Conservation (phyloP, 92 coral and sea anemone genomes). For the Montipora capitata region DNA sequence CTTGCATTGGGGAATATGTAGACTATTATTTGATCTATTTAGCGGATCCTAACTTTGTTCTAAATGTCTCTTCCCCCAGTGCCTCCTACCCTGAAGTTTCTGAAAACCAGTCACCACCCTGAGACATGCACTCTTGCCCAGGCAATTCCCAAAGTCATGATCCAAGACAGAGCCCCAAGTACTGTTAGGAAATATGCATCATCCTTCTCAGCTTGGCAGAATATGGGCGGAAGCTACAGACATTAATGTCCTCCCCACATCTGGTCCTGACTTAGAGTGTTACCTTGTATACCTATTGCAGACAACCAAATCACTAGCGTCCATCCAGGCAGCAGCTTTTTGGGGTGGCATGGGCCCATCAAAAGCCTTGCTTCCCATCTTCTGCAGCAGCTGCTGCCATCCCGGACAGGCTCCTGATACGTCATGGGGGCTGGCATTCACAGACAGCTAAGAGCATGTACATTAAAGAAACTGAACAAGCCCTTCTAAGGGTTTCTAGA, state of each 20-base stretch:
- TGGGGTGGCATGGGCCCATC: not conserved
- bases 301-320: conserved; percentile 30
- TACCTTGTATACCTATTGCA: conserved; percentile 13
- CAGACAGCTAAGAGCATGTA: conserved; percentile 46
- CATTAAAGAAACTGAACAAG: conserved; percentile 29
- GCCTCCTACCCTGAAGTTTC: conserved; percentile 15
- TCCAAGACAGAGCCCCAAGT: conserved; percentile 32
- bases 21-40: not conserved
- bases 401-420: conserved; percentile 21
- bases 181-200: conserved; percentile 21
- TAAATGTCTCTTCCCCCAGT: not conserved
- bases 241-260: conserved; percentile 25
- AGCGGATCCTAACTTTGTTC: not conserved
- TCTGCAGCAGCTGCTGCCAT: conserved; percentile 46
- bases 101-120: not conserved
- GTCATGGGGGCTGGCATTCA: conserved; percentile 44
- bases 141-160: conserved; percentile 24
- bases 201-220: conserved; percentile 27
- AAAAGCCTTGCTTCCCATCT: not conserved
- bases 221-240: conserved; percentile 27
- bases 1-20: not conserved
- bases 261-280: conserved; percentile 10
- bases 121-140: conserved; percentile 12
- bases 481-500: conserved; percentile 29
- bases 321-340: conserved; percentile 5